Evolutionary conservation across 1,140 invertebrate genomes (phyloP).

Genomic region (Maconellicoccus hirsutus): DNA sequence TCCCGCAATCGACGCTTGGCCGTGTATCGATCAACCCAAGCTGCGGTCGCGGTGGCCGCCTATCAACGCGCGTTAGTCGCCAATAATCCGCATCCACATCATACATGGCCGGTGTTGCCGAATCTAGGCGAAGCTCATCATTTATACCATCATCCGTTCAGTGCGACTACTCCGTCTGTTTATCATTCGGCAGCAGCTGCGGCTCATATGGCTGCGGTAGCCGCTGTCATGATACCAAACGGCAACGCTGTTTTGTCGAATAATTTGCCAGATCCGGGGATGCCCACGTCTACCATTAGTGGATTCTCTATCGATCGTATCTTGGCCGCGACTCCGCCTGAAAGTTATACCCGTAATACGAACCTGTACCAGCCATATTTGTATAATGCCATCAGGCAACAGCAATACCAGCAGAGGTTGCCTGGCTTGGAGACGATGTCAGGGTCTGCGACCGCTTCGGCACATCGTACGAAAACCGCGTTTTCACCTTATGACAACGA

Average conservation of each 20-base stretch:
- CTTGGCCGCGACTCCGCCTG: background rate
- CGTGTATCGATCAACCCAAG: constrained; percentile 62
- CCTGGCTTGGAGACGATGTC: background rate
- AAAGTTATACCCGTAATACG: background rate
- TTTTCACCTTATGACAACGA: background rate
- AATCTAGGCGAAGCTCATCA: background rate
- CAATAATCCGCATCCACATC: background rate
- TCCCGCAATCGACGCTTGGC: constrained; percentile 43
- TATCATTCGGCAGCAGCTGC: background rate
- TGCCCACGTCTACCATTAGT: background rate
- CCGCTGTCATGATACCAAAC: background rate
- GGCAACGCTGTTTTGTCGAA: background rate
- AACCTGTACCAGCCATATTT: background rate
- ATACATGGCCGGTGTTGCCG: background rate
- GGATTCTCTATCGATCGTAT: constrained; percentile 13
- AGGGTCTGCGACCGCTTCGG: background rate
- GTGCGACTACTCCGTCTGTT: background rate
- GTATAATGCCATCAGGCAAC: background rate
- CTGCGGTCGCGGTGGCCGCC: constrained; percentile 41
- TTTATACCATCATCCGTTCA: background rate
- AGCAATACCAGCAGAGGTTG: background rate
- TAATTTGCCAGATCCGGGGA: background rate
- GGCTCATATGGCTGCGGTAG: background rate
- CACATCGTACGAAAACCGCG: background rate
- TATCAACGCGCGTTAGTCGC: background rate